Conservation (phyloP, 2,113 vertebrate species). For the Podiceps cristatus region DNA sequence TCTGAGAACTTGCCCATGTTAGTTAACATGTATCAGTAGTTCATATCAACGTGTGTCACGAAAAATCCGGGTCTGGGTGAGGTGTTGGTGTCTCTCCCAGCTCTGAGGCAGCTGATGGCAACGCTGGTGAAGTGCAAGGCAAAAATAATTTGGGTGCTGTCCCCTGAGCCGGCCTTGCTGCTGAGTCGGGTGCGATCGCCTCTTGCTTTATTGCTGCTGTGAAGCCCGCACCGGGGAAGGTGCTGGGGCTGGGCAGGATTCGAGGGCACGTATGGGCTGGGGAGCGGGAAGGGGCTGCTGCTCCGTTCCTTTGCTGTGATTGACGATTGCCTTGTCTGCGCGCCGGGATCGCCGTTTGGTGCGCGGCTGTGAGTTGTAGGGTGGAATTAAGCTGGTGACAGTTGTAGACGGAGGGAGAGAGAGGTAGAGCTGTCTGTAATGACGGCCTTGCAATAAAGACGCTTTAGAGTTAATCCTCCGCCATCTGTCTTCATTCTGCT, state of each 20-base stretch:
- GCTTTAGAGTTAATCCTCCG: constrained; percentile 62
- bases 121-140: accelerated
- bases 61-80: background rate
- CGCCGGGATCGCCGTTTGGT: background rate
- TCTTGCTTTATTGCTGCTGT: accelerated
- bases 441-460: constrained; percentile 58
- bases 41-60: accelerated
- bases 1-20: background rate
- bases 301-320: background rate
- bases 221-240: background rate
- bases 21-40: background rate
- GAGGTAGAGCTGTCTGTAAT: constrained; percentile 33
- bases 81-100: background rate
- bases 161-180: background rate
- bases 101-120: background rate
- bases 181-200: accelerated
- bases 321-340: accelerated
- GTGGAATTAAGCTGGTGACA: constrained; percentile 37
- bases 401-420: background rate
- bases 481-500: constrained; percentile 80
- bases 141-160: accelerated
- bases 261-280: background rate
- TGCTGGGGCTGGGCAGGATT: background rate
- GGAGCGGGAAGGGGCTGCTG: background rate
- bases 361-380: background rate